A percentile compares a stretch with the other conserved stretches of the same genome.
These are phyloP conservation scores for Hyles euphorbiae DNA, from an alignment of 1,140 invertebrate genomes.

Conservation along the genomic window DNA sequence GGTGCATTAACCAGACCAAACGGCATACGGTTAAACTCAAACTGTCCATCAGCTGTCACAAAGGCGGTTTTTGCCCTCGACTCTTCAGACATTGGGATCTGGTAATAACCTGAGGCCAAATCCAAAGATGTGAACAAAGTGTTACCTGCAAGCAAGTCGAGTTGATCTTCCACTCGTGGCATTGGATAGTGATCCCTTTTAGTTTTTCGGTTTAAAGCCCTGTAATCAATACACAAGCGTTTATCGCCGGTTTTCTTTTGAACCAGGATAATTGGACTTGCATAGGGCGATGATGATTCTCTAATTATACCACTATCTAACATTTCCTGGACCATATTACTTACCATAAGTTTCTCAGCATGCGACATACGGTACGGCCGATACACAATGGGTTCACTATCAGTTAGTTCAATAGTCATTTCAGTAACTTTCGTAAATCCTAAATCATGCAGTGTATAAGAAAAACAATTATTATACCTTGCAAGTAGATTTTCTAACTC, in stretches of 20 bases:
- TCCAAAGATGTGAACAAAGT: no score
- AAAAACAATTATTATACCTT: neutral
- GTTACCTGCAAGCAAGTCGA: no score
- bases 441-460: no score
- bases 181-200: neutral
- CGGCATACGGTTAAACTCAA: no score
- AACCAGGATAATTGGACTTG: neutral
- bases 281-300: neutral
- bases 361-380: no score
- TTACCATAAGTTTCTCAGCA: neutral
- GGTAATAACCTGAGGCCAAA: slow-evolving; percentile 9
- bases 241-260: slow-evolving; percentile 2
- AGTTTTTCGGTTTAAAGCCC: neutral
- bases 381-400: no score
- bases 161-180: slow-evolving; percentile 5
- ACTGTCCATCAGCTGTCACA: no score
- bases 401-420: no score
- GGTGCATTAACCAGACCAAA: no score
- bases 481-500: neutral
- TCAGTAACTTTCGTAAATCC: no score
- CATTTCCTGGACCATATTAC: neutral
- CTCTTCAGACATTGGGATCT: neutral
- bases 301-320: neutral
- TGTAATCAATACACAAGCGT: neutral
- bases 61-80: no score